Evolutionary conservation across 2,888 invertebrate species (phyloP).

Genomic region (Cantharis nigra): DNA sequence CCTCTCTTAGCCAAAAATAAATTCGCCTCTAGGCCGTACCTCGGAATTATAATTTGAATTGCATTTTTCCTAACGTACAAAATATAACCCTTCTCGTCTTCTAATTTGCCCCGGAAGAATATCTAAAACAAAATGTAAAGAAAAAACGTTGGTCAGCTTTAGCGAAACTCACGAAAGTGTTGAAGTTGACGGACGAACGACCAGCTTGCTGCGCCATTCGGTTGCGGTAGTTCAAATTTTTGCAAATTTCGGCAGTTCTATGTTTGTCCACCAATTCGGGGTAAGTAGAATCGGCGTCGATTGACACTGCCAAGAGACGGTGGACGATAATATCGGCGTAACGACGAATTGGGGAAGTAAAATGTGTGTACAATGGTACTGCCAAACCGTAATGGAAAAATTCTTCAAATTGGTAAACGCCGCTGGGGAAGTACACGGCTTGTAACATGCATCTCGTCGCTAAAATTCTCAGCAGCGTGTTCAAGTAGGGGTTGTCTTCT

Average conservation of each 20-base stretch:
- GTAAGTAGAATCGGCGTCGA: constrained; percentile 86
- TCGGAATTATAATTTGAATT: constrained; percentile 91
- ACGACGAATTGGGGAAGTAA: constrained; percentile 95
- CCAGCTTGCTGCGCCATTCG: constrained; percentile 98
- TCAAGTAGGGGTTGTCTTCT: constrained; percentile 84
- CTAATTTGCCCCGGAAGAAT: constrained; percentile 79
- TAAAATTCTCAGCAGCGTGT: constrained; percentile 93
- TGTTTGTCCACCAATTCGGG: constrained; percentile 85
- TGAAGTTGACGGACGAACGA: constrained; percentile 94
- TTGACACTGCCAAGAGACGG: constrained; percentile 85
- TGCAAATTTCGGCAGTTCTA: constrained; percentile 77
- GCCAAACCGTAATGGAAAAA: constrained; percentile 96
- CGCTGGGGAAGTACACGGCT: constrained; percentile 96
- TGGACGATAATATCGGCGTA: constrained; percentile 98
- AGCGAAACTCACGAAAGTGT: constrained; percentile 77
- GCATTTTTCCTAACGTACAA: constrained; percentile 95
- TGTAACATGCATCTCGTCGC: constrained; percentile 99
- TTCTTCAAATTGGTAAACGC: constrained; percentile 78
- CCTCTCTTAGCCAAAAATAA: constrained; percentile 68
- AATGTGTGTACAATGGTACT: constrained; percentile 95
- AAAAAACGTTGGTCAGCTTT: neutral
- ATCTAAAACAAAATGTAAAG: constrained; percentile 58
- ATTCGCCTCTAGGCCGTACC: constrained; percentile 94
- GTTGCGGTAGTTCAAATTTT: constrained; percentile 94
- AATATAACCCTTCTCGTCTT: constrained; percentile 84